Evolutionary conservation across 2,797 vertebrate species (phyloP), one percentile per base, ranked within the genome.

Genomic region (Urosaurus nigricauda): DNA sequence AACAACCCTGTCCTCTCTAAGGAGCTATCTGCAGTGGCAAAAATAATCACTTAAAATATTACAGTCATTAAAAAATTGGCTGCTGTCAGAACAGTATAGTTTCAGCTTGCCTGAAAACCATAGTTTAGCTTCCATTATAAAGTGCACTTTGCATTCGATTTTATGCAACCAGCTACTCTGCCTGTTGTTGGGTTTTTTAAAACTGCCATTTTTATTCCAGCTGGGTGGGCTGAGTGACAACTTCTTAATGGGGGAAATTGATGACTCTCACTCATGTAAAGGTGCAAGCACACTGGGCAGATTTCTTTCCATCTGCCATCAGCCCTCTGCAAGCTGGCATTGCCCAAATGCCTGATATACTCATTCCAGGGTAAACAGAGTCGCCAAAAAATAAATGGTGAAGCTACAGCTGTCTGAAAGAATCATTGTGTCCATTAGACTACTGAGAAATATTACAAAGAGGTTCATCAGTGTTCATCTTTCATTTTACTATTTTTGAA

Each of bases 41-140:
- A 97, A 97, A 97, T 96, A 97, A 98, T 97, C 96, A 96, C 95
- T 97, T 97, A 97, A 97, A 97, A 97, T 97, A 97, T 97, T 97
- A 96, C 95, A 95, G 96, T 96, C 96, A 97, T 97, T 98, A 96
- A 96, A 97, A 97, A 96, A 95, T 96, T 96, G 96, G 97, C 96
- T 95, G 94, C n/a, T 51, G 94, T 95, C 89, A 93, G 95, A 95
- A 94, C 90, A 93, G 89, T 90, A 92, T 93, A 96, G 97, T 97
- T 96, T 96, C 96, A 97, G 96, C 96, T 97, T 97, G 96, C 95
- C 93, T 95, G 94, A 94, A 97, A 97, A 96, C 7, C 91, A 95
- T 96, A 96, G 96, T 97, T 97, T 96, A 0, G 91, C 93, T 96
- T 95, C 93, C 92, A 96, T 97, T 88, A 96, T 95, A 96, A 96